A percentile compares a stretch with the other conserved stretches of the same genome.
phyloP scores from a whole-genome alignment of 2,888 invertebrate genomes.

The Leptogaster cylindrica region DNA sequence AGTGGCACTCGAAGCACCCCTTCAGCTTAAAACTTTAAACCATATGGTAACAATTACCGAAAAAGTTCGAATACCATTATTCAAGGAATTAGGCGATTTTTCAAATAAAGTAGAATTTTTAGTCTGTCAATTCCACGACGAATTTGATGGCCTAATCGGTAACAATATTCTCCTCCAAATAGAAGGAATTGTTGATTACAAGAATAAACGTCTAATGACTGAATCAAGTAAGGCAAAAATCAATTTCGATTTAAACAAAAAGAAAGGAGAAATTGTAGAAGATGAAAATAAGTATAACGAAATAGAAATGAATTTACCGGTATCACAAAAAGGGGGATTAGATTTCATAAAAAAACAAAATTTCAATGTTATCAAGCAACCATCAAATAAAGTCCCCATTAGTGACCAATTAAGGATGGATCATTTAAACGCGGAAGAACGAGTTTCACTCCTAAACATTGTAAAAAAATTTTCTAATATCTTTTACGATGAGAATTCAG shows the following conservation, averaged over 20 bases:
- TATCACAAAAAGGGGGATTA: background rate
- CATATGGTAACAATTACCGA: background rate
- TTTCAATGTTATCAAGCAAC: background rate
- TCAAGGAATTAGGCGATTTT: background rate
- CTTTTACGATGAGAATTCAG: background rate
- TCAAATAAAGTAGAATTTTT: background rate
- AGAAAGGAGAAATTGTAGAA: too few species aligned
- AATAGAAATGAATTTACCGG: background rate
- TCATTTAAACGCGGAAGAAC: background rate
- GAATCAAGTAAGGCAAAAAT: background rate
- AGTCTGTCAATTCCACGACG: background rate
- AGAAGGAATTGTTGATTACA: too few species aligned
- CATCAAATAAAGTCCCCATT: too few species aligned
- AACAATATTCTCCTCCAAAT: background rate
- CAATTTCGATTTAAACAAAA: background rate
- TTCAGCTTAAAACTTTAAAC: background rate
- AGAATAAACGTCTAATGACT: background rate
- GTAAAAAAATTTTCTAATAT: background rate
- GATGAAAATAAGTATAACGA: too few species aligned
- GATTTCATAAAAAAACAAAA: background rate
- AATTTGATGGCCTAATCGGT: slow-evolving; percentile 1
- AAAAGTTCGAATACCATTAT: background rate
- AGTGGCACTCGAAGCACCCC: background rate
- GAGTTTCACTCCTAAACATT: background rate
- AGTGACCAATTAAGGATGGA: background rate